Base-by-base conservation (phyloP, 2,113 vertebrate species). In the Forbesichthys papilliferus region DNA sequence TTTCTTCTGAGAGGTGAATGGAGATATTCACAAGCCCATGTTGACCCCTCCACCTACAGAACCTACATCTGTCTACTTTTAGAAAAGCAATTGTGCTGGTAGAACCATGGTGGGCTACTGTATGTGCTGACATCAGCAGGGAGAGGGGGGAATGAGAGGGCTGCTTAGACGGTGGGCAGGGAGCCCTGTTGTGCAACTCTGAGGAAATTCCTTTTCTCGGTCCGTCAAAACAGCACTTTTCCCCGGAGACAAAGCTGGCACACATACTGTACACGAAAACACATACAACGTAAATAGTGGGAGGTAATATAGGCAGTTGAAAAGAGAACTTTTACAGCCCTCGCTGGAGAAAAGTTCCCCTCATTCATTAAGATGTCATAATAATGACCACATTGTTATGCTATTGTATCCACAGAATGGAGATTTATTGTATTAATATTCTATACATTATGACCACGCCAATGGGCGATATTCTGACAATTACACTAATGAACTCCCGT, bases 401-500 rank as follows among this genome's bases (percentile, higher is more conserved):
- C 67, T 9, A n/a, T 52, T 71, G 69, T 66, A 81, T 60, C 58
- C 53, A 52, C 61, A 54, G 56, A 75, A 77, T 80, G 76, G 64
- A 81, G 79, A 83, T 83, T 87, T 86, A 82, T 79, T 61, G 77
- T 66, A 79, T 88, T 90, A 86, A 86, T 82, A 85, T 87, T 86
- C 76, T 65, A 84, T 84, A 87, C 78, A 84, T 86, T 85, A 85
- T 78, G 86, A 81, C 81, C 81, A 73, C 73, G 83, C 88, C 85
- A 88, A 64, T 84, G 86, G 86, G 82, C 82, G 78, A 88, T 87
- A 88, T 84, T 85, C 72, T 81, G 72, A 73, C 84, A 87, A 88
- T 90, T 86, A 90, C 78, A 84, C 85, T 87, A 87, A 87, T 90
- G 88, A 88, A 87, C 75, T 87, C 85, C 82, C 78, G 56, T 80